These are phyloP conservation scores for Laticauda colubrina DNA, from an alignment of 2,113 vertebrate species.

Conservation along the genomic window DNA sequence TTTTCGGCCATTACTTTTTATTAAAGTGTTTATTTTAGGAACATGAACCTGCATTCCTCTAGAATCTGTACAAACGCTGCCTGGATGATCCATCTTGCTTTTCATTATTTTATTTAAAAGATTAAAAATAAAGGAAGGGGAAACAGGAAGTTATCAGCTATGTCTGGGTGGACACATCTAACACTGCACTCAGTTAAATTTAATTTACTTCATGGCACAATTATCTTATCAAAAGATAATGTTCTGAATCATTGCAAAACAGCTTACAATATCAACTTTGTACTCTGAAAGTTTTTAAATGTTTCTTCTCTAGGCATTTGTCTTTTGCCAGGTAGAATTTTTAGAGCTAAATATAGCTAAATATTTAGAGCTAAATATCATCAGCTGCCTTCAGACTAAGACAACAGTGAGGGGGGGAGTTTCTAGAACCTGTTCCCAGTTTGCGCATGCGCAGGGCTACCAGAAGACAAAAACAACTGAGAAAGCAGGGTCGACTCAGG, in stretches of 20 bases:
- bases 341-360: background rate
- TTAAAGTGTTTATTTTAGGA: conserved; percentile 55
- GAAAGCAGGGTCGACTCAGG: too few species aligned
- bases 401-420: too few species aligned
- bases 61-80: conserved; percentile 24
- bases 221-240: conserved; percentile 1
- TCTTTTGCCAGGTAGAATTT: background rate
- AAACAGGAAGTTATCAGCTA: background rate
- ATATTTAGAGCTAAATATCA: too few species aligned
- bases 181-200: conserved; percentile 15
- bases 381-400: too few species aligned
- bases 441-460: too few species aligned
- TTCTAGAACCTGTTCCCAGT: too few species aligned
- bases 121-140: background rate
- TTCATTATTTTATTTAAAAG: conserved; percentile 33
- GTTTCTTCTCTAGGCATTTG: background rate
- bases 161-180: background rate
- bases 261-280: background rate
- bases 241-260: background rate
- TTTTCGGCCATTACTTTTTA: conserved; percentile 35
- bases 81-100: conserved; percentile 3
- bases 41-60: conserved; percentile 36
- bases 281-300: background rate
- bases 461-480: too few species aligned
- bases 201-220: conserved; percentile 1